phyloP scores from a whole-genome alignment of 2,888 invertebrate genomes.

The Bursaphelenchus okinawaensis region DNA sequence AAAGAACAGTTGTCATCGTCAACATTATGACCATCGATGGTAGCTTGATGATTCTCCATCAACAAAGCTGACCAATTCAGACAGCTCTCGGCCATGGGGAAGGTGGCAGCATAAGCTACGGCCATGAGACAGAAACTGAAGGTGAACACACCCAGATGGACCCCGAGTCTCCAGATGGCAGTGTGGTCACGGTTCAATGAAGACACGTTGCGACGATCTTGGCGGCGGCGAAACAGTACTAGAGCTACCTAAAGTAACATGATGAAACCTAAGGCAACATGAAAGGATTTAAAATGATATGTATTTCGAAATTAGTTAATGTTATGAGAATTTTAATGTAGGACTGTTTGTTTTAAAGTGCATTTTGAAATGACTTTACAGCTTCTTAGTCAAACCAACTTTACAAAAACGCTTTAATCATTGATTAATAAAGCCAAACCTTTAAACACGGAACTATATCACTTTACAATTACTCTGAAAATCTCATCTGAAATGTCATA shows the following conservation, averaged over 20 bases:
- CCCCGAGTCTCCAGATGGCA: slow-evolving; percentile 26
- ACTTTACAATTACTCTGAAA: too few species aligned
- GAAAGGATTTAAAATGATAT: too few species aligned
- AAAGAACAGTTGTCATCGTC: slow-evolving; percentile 14
- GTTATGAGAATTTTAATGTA: too few species aligned
- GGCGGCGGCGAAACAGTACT: slow-evolving; percentile 25
- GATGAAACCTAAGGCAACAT: too few species aligned
- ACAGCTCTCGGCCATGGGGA: slow-evolving; percentile 29
- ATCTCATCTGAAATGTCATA: too few species aligned
- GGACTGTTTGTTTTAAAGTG: too few species aligned
- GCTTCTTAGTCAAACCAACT: too few species aligned
- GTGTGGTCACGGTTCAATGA: slow-evolving; percentile 22
- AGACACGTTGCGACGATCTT: slow-evolving; percentile 19
- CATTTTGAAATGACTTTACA: too few species aligned
- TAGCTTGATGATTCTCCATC: slow-evolving; percentile 11
- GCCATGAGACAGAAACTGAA: slow-evolving; percentile 26
- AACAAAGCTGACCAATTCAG: slow-evolving; percentile 15
- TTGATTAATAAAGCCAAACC: too few species aligned
- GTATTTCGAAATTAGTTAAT: too few species aligned
- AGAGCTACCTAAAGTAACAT: slow-evolving; percentile 20
- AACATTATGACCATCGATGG: not conserved
- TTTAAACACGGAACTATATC: too few species aligned
- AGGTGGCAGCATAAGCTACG: slow-evolving; percentile 24
- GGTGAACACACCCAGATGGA: slow-evolving; percentile 26
- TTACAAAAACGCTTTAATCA: too few species aligned